A percentile compares a stretch with the other conserved stretches of the same genome.
These are phyloP conservation scores for Holothuria glaberrima DNA, from an alignment of 35 echinoderm and acorn worm genomes.

Conservation along the genomic window DNA sequence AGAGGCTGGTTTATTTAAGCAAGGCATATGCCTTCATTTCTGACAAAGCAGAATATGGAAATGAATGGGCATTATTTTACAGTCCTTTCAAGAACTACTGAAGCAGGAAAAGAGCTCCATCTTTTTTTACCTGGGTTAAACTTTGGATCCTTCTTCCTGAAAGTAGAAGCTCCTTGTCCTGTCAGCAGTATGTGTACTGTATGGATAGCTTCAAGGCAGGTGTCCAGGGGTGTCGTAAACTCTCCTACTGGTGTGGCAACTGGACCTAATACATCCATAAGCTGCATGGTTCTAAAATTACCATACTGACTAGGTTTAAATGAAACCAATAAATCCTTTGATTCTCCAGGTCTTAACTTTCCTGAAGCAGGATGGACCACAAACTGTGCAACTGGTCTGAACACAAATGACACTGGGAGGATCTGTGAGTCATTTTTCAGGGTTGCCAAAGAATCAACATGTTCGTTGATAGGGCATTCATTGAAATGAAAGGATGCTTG, in stretches of 20 bases:
- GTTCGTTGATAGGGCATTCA: constrained; percentile 88
- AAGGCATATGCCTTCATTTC: too few species aligned
- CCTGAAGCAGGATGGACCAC: constrained; percentile 71
- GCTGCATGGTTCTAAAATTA: constrained; percentile 70
- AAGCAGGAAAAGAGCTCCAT: too few species aligned
- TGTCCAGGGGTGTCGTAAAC: constrained; percentile 48
- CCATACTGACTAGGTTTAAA: constrained; percentile 99
- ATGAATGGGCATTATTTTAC: too few species aligned
- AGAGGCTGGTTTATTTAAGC: too few species aligned
- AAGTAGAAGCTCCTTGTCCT: constrained; percentile 70
- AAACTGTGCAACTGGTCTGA: constrained; percentile 89
- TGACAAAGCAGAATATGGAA: too few species aligned
- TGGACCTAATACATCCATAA: constrained; percentile 81
- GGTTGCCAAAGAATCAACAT: constrained; percentile 87
- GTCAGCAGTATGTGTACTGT: constrained; percentile 78
- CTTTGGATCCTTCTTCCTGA: constrained; percentile 90
- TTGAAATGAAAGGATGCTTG: constrained; percentile 82
- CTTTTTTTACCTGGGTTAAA: constrained; percentile 83
- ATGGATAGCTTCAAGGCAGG: constrained; percentile 74
- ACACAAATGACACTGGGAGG: constrained; percentile 80
- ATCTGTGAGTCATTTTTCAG: constrained; percentile 86
- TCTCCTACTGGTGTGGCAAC: constrained; percentile 64
- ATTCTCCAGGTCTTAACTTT: constrained; percentile 82
- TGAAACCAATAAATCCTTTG: constrained; percentile 85
- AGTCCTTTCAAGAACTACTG: too few species aligned